phyloP scores from a whole-genome alignment of 2,113 vertebrate species.

The Poeciliopsis retropinna region DNA sequence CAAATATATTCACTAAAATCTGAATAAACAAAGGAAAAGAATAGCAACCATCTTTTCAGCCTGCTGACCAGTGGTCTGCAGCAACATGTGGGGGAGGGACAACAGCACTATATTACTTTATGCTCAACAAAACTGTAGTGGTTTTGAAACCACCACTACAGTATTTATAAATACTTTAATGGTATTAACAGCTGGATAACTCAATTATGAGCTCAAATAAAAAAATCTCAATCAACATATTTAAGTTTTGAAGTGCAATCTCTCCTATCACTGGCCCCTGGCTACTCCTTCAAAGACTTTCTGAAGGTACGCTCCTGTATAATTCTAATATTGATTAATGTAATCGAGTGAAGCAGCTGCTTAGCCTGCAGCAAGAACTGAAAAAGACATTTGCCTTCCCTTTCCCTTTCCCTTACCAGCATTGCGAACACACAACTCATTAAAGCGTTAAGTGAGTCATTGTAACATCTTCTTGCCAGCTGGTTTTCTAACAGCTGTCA shows the following conservation, averaged over 20 bases:
- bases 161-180: not conserved
- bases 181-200: not conserved
- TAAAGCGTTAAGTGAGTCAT: not conserved
- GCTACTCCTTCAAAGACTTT: not conserved
- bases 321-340: conserved; percentile 5
- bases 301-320: not conserved
- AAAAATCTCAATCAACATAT: not conserved
- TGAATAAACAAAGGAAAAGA: not conserved
- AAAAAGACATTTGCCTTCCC: not conserved
- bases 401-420: not conserved
- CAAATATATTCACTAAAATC: not conserved
- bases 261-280: not conserved
- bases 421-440: conserved; percentile 5
- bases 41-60: not conserved
- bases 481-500: conserved; percentile 14
- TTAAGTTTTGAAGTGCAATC: not conserved
- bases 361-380: conserved; percentile 29
- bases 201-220: not conserved
- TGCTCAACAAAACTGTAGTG: not conserved
- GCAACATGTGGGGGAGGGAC: not conserved
- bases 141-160: not conserved
- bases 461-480: not conserved
- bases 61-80: not conserved
- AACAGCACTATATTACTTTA: not conserved
- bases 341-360: conserved; percentile 50